phyloP scores from a whole-genome alignment of 2,797 vertebrate species.

The Dromococcyx pavoninus region DNA sequence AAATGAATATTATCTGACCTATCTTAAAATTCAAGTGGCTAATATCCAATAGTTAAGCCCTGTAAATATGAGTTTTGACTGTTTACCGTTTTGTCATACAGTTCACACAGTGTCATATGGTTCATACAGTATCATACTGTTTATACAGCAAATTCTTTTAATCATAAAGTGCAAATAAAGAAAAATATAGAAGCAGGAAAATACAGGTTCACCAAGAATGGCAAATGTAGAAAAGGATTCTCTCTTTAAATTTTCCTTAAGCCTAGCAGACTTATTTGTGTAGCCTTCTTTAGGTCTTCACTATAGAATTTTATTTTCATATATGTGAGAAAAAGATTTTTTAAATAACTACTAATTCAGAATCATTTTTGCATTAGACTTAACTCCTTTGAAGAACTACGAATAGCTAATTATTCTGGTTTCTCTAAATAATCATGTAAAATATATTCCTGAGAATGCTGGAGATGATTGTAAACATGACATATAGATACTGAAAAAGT shows the following conservation, averaged over 20 bases:
- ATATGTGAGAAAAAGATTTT: neutral
- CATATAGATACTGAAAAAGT: neutral
- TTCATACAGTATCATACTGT: too few species aligned
- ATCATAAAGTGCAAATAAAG: neutral
- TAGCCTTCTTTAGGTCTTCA: neutral
- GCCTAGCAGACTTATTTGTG: neutral
- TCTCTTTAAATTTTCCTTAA: neutral
- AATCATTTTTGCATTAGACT: neutral
- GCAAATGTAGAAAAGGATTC: neutral
- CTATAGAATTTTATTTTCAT: neutral
- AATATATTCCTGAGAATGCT: neutral
- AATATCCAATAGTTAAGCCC: neutral
- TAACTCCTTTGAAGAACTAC: neutral
- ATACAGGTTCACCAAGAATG: neutral
- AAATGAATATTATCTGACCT: neutral
- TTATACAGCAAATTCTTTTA: neutral
- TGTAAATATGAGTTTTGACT: neutral
- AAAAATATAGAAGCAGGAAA: neutral
- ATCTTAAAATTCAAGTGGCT: neutral
- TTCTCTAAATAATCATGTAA: neutral
- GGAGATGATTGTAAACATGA: neutral
- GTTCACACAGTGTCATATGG: neutral
- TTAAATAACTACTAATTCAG: neutral
- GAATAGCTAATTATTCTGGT: neutral
- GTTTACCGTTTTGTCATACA: neutral